Percentiles rank a stretch among this genome's conserved stretches.
Evolutionary conservation across 1,140 invertebrate species (phyloP).

Genomic region (Tetramorium parvispinum): DNA sequence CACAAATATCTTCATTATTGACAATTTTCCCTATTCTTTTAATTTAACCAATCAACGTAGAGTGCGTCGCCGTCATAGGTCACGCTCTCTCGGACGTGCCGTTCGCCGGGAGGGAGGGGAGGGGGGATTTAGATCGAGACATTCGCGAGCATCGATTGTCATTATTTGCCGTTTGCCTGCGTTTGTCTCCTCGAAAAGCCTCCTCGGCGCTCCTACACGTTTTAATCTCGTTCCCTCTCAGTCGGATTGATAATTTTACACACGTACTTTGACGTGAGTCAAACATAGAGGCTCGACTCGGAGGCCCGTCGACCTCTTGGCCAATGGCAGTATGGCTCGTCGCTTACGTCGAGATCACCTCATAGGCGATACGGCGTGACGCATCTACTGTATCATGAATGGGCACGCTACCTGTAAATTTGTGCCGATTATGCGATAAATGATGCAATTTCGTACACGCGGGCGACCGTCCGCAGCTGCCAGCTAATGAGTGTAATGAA

Average conservation of each 20-base stretch:
- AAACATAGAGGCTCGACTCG: conserved; percentile 63
- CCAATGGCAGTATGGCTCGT: conserved; percentile 55
- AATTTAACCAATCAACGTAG: conserved; percentile 33
- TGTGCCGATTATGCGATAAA: not conserved
- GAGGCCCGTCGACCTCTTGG: conserved; percentile 62
- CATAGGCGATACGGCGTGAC: conserved; percentile 20
- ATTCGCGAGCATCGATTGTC: not conserved
- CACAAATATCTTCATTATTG: conserved; percentile 23
- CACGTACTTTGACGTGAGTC: conserved; percentile 42
- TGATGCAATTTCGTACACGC: no score
- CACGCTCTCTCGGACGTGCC: conserved; percentile 44
- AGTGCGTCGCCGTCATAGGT: conserved; percentile 33
- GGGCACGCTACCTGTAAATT: not conserved
- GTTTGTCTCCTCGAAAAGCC: not conserved
- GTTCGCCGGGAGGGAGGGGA: not conserved
- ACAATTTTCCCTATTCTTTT: conserved; percentile 39
- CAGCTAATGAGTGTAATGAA: no score
- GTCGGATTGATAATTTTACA: not conserved
- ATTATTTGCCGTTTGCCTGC: not conserved
- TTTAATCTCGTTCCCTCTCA: not conserved
- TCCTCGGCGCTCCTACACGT: no score
- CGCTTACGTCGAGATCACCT: conserved; percentile 59
- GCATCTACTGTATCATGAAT: not conserved
- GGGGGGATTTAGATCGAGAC: no score
- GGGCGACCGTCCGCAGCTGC: not conserved